Evolutionary conservation across 2,797 vertebrate genomes (phyloP).

Genomic region (Cossypha niveicapilla): DNA sequence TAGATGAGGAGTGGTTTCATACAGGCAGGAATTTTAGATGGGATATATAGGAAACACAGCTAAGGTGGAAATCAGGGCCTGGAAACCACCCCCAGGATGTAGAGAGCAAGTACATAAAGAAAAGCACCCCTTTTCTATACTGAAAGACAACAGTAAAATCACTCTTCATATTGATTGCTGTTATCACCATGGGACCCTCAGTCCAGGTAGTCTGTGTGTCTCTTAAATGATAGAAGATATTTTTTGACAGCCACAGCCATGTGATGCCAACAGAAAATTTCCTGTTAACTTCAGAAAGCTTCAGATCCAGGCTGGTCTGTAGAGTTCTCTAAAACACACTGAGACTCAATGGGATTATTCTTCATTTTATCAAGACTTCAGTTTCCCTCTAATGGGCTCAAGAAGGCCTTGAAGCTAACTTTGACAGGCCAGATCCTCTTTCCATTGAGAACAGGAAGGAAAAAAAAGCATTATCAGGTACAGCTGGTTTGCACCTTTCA

Average conservation of each 20-base stretch:
- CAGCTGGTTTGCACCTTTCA: background rate
- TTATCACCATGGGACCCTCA: background rate
- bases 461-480: background rate
- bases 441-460: background rate
- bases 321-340: background rate
- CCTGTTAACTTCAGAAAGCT: background rate
- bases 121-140: too few relatives aligned
- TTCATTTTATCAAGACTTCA: background rate
- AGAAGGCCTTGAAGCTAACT: background rate
- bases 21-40: background rate
- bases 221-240: background rate
- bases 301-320: background rate
- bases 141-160: background rate
- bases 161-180: background rate
- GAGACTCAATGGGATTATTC: background rate
- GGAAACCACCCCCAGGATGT: background rate
- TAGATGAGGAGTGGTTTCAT: background rate
- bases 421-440: background rate
- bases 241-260: background rate
- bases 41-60: background rate
- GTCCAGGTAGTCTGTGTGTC: background rate
- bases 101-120: too few relatives aligned
- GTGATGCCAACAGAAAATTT: background rate
- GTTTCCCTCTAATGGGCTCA: background rate
- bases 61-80: background rate